phyloP scores from a whole-genome alignment of 2,113 vertebrate genomes.

The Barbus barbus region DNA sequence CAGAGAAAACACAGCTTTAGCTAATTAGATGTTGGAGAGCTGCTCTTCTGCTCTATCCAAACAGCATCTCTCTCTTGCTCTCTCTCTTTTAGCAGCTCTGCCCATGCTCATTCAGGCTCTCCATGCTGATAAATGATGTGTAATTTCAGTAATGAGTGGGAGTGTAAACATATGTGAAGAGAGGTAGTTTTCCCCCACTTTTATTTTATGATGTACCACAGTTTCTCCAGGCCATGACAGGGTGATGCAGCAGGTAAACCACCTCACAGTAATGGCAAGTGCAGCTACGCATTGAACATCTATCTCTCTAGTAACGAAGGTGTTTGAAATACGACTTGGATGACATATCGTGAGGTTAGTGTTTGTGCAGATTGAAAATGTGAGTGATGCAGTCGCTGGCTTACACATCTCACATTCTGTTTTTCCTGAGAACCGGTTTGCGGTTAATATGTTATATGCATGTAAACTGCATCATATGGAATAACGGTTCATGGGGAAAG shows the following conservation, averaged over 20 bases:
- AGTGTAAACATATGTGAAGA: conserved; percentile 44
- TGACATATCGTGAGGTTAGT: conserved; percentile 28
- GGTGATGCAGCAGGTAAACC: conserved; percentile 32
- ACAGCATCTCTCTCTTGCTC: neutral
- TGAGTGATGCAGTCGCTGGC: neutral
- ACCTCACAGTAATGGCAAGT: conserved; percentile 10
- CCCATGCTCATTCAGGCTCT: conserved; percentile 36
- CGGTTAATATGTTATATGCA: neutral
- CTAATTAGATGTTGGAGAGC: conserved; percentile 52
- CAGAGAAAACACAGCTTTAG: conserved; percentile 37
- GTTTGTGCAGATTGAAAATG: conserved; percentile 26
- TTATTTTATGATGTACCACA: conserved; percentile 33
- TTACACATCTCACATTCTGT: neutral
- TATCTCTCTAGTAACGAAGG: conserved; percentile 25
- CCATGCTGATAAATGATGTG: conserved; percentile 57
- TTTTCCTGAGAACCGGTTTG: neutral
- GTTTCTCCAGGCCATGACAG: conserved; percentile 16
- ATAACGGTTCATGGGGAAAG: conserved; percentile 7
- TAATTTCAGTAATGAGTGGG: conserved; percentile 60
- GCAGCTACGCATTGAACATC: neutral
- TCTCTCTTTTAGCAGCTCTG: conserved; percentile 21
- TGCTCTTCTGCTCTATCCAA: conserved; percentile 18
- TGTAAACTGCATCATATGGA: neutral
- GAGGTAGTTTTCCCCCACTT: conserved; percentile 8
- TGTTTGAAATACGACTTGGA: conserved; percentile 3